These are phyloP conservation scores for Apamea epomidion DNA, from an alignment of 2,888 invertebrate genomes.

Conservation along the genomic window DNA sequence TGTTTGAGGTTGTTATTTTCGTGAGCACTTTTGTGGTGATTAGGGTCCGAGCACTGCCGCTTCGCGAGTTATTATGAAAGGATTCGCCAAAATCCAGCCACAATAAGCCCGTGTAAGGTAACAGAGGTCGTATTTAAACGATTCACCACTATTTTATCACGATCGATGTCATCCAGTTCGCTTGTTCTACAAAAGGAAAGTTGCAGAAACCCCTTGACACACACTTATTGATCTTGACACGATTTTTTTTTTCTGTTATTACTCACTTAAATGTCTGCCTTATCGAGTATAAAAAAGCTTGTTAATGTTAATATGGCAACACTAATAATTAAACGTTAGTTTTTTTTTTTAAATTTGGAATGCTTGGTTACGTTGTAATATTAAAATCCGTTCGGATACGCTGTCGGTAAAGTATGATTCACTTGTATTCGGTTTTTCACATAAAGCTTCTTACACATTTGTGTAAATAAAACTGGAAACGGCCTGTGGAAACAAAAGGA, in stretches of 20 bases:
- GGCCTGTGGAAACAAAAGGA: constrained; percentile 81
- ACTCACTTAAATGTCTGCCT: constrained; percentile 74
- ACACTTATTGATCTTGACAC: constrained; percentile 89
- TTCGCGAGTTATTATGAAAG: constrained; percentile 76
- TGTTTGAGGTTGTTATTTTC: constrained; percentile 53
- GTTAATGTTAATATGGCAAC: constrained; percentile 88
- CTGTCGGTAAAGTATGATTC: constrained; percentile 73
- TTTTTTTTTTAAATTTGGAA: constrained; percentile 80
- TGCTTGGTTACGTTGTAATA: constrained; percentile 80
- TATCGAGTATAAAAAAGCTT: constrained; percentile 70
- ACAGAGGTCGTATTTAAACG: constrained; percentile 82
- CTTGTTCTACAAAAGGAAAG: constrained; percentile 87
- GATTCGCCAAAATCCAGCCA: constrained; percentile 88
- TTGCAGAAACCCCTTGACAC: constrained; percentile 88
- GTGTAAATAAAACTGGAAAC: constrained; percentile 82
- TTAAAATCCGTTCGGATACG: constrained; percentile 76
- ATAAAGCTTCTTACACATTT: constrained; percentile 82
- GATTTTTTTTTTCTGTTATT: constrained; percentile 78
- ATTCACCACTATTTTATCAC: constrained; percentile 80
- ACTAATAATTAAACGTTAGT: constrained; percentile 81
- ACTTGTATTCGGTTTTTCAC: constrained; percentile 80
- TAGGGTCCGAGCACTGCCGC: constrained; percentile 64
- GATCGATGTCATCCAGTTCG: constrained; percentile 84
- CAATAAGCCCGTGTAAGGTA: constrained; percentile 75
- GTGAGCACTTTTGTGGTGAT: constrained; percentile 60